Base-by-base conservation (phyloP, 2,113 vertebrate species). In the Eudorcas thomsonii region DNA sequence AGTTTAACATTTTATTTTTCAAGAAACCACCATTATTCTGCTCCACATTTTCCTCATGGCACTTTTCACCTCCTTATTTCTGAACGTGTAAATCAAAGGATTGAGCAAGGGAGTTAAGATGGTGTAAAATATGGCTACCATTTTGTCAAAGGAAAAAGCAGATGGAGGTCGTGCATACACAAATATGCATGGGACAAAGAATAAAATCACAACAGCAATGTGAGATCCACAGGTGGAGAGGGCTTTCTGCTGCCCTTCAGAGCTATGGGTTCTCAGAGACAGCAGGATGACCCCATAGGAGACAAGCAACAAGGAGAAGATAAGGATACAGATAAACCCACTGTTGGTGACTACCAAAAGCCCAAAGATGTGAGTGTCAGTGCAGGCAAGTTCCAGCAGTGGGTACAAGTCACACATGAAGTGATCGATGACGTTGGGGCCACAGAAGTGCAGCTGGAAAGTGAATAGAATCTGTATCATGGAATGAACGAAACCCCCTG, bases 371-470 rank as follows among this genome's bases (percentile, higher is more conserved):
- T 90, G 87, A 26, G 90, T 97, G 10, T 98, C 95, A 2, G 94
- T 95, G 74, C 97, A 98, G 39, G 97, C 92, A 28, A 97, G 95
- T 5, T 94, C 60, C 48, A 98, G 7, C 21, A 97, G 78, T 6
- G 95, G 97, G 59, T 96, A 94, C 7, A 98, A 96, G 11, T 98
- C 96, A 89, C 98, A 98, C 9, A 97, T 94, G 45, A 98, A 98
- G 39, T 91, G 97, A 91, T 98, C 92, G 4, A 97, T 97, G 1
- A 98, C 25, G 14, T 97, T 98, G 64, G 98, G 98, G 1, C 98
- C 98, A 93, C 98, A 98, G 15, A 98, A 98, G 11, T 91, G 82
- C 43, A 98, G 64, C 30, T 96, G 91, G 4, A 84, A 85, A 43
- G 81, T 96, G 26, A 98, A 97, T 59, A 97, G 43, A 57, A 97